These are phyloP conservation scores for Oopsacas minuta DNA, from an alignment of 37 sponge, comb jelly and placozoan species.

Conservation along the genomic window DNA sequence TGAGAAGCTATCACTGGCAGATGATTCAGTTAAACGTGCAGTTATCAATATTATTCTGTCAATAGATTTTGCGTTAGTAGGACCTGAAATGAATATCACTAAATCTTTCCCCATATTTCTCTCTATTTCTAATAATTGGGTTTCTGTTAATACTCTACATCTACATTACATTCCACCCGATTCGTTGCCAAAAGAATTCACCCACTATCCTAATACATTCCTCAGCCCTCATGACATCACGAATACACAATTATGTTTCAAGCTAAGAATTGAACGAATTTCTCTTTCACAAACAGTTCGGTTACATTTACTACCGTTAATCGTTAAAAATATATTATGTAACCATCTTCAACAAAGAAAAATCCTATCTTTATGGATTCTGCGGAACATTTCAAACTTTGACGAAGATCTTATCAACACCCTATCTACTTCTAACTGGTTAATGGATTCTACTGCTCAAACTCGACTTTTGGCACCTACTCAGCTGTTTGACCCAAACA, in stretches of 20 bases:
- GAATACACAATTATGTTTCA: background rate
- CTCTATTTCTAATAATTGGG: background rate
- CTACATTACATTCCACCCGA: background rate
- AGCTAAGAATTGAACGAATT: background rate
- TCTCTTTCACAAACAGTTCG: background rate
- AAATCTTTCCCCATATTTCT: background rate
- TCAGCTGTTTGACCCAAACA: background rate
- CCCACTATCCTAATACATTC: background rate
- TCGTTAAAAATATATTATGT: background rate
- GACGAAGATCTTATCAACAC: background rate
- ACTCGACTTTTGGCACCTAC: background rate
- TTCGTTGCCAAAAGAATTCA: background rate
- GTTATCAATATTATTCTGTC: background rate
- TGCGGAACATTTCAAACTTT: background rate
- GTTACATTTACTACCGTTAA: background rate
- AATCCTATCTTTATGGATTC: background rate
- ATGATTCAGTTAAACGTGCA: background rate
- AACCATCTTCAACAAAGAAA: background rate
- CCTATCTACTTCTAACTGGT: background rate
- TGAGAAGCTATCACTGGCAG: background rate
- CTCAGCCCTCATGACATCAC: background rate
- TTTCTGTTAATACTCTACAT: background rate
- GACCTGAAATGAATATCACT: background rate
- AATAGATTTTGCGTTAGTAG: background rate
- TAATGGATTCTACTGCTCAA: background rate